Base-by-base conservation (phyloP, 2,113 vertebrate species). In the Formicarius rufipectus region DNA sequence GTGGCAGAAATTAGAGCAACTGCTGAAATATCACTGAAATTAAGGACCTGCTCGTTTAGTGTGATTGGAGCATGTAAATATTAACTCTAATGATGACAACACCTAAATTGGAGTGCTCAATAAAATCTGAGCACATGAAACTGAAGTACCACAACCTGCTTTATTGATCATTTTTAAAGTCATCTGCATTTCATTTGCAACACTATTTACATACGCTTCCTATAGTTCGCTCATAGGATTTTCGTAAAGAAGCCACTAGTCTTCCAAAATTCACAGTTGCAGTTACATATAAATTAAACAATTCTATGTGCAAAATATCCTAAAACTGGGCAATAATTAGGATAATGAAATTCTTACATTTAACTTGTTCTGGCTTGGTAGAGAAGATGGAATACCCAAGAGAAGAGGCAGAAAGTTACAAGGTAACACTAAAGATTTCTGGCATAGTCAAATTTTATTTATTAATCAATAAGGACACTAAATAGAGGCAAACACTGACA, bases 21-120 rank as follows among this genome's bases (percentile, higher is more conserved):
- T 88, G 60, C 83, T 82, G 88, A 92, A 94, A 95, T 92, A 96
- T 94, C 88, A 95, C 93, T 73, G 96, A 94, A 94, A 96, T 97
- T 94, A 96, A 96, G 95, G 93, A 95, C 80, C 77, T 89, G 86
- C 95, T 96, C n/a, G 19, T 96, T 97, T 96, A 95, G 80, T 87
- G 92, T 96, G 96, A 97, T 97, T 97, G 95, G 96, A 97, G 80
- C 92, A 73, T 93, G 96, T 96, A 97, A 97, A 97, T 97, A 97
- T 96, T 97, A 97, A 95, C 95, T 89, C 69, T 84, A 91, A 90
- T 92, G 96, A 93, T 95, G 93, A 90, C 95, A 97, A 97, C 96
- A 97, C 10, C 5, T 93, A 96, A 96, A 96, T 96, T 97, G 92
- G 86, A 97, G 96, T 93, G 80, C 95, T 94, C 95, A 82, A 37